A percentile compares a stretch with the other conserved stretches of the same genome.
Evolutionary conservation across 2,113 vertebrate species (phyloP).

Genomic region (Rhineura floridana): DNA sequence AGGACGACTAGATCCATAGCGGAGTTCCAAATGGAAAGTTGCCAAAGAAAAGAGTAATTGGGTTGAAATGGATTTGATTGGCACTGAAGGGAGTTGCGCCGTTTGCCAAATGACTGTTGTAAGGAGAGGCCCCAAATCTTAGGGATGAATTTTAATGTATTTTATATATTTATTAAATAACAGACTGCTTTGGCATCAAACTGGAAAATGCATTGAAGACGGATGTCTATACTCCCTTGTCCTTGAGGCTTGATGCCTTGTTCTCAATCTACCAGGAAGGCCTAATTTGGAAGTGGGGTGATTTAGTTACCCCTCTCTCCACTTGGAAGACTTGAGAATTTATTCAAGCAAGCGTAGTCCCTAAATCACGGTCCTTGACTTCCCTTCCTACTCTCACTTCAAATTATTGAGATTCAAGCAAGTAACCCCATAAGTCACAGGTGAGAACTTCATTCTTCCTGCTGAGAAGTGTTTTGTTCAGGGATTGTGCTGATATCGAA

Average conservation of each 20-base stretch:
- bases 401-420: neutral
- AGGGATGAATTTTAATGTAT: neutral
- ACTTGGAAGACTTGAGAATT: neutral
- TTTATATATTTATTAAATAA: neutral
- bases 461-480: neutral
- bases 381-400: neutral
- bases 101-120: neutral
- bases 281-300: neutral
- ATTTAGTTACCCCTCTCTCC: neutral
- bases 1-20: slow-evolving; percentile 84
- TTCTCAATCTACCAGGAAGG: neutral
- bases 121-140: neutral
- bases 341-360: neutral
- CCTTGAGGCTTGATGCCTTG: neutral
- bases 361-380: neutral
- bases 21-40: neutral
- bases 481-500: neutral
- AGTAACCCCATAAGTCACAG: neutral
- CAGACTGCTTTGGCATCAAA: neutral
- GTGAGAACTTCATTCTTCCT: neutral
- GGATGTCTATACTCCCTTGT: neutral
- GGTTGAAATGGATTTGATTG: neutral
- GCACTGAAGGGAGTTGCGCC: neutral
- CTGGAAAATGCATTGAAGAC: neutral
- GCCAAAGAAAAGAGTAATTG: neutral